Base-by-base conservation (phyloP, 1,140 invertebrate genomes). In the Macrobrachium rosenbergii region DNA sequence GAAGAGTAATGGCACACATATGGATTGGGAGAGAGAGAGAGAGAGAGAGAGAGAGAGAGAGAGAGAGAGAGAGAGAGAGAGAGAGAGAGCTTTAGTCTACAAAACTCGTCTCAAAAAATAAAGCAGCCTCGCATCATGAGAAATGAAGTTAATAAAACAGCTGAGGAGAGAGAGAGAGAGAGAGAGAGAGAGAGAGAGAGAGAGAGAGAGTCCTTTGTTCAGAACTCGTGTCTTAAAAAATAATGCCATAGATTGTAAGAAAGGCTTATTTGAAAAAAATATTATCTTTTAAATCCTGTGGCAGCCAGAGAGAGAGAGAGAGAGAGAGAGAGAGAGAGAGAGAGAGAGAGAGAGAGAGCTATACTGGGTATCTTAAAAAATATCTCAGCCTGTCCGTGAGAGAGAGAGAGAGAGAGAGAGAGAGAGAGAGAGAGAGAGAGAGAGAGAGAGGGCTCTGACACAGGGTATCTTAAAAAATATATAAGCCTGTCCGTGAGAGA, bases 241-340 rank as follows among this genome's bases (percentile, higher is more conserved):
- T n/a, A n/a, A n/a, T n/a, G n/a, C n/a, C n/a, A n/a, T n/a, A n/a
- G n/a, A n/a, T n/a, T n/a, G n/a, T n/a, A n/a, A n/a, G n/a, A n/a
- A n/a, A n/a, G n/a, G n/a, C 6, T 19, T 64, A 23, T 64, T 6
- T 64, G 63, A n/a, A 64, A n/a, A 23, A 64, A 23, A 64, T 19
- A 58, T 43, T 45, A 7, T 11, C n/a, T n/a, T 43, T 43, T 19
- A 28, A 79, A 79, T 58, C 2, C 7, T 58, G 23, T 7, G 6
- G 58, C 6, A 59, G 19, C 5, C 5, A 45, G n/a, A 28, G 52
- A 59, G 58, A 79, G 43, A 45, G 77, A 52, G 77, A 58, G 59
- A 60, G 77, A 60, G 43, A 52, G 28, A 21, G 59, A 52, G 45
- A 79, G 77, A 59, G 77, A 79, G 59, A 60, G 43, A 52, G 77